Base-by-base conservation (phyloP, 2,888 invertebrate genomes). In the Pseudoips prasinana region DNA sequence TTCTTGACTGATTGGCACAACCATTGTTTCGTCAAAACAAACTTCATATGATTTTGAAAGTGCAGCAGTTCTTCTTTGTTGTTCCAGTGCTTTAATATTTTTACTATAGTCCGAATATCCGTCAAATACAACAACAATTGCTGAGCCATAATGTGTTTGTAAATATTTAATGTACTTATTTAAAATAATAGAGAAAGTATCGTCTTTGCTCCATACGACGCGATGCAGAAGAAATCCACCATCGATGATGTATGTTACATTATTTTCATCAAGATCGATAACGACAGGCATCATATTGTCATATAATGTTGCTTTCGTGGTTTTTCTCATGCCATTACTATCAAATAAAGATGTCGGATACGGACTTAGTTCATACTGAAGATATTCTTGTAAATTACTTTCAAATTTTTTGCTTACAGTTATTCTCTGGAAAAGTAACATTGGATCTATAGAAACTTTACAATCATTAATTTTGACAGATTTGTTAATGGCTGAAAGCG, bases 21-120 rank as follows among this genome's bases (percentile, higher is more conserved):
- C 29, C 58, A 55, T 58, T 42, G 46, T 41, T 61, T 61, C 58
- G 38, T 64, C 64, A 40, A 69, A 73, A 57, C 51, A 54, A 53
- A 70, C 59, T 67, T 66, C 60, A 54, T 59, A 67, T 25, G 65
- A 47, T 63, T 48, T 65, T 51, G 59, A 67, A 59, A 64, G 52
- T 33, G 62, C 64, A 58, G 63, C 61, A 56, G 68, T 69, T 65
- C 65, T 60, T 63, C 67, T 66, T 43, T 37, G 61, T 43, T 62
- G 67, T 46, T 73, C 64, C 58, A 60, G 39, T 45, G 67, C 57
- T 73, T 74, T 69, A 27, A 65, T 63, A 35, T 68, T 67, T 39
- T 63, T 65, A 57, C 45, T 58, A 30, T 58, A 50, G 48, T 68
- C 58, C 25, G 59, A 57, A 43, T 67, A 66, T 43, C 62, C 63